These are phyloP conservation scores for Automeris io DNA, from an alignment of 2,888 invertebrate species.

Conservation along the genomic window DNA sequence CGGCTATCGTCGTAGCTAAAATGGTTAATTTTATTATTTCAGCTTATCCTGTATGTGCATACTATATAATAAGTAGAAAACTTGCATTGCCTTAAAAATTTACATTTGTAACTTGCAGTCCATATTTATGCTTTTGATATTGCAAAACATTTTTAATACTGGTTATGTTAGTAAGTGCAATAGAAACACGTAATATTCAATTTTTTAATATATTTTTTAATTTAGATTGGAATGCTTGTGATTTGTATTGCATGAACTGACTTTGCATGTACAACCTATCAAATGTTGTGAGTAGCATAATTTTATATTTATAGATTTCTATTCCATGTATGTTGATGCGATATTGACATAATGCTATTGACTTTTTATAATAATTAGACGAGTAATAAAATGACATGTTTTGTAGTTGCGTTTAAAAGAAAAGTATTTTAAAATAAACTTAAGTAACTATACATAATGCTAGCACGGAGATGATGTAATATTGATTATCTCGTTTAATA, in stretches of 20 bases:
- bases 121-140: no score
- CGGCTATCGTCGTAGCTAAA: slow-evolving; percentile 54
- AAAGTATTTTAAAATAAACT: no score
- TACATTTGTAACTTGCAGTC: slow-evolving; percentile 13
- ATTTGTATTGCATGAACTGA: slow-evolving; percentile 39
- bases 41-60: slow-evolving; percentile 40
- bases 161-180: no score
- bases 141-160: no score
- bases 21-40: slow-evolving; percentile 42
- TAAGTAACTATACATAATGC: no score
- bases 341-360: background rate
- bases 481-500: background rate
- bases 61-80: slow-evolving; percentile 31
- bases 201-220: no score
- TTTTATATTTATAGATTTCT: background rate
- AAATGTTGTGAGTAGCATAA: background rate
- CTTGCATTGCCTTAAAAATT: slow-evolving; percentile 10
- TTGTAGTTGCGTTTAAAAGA: background rate
- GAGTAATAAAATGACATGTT: background rate
- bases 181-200: no score
- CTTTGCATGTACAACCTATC: slow-evolving; percentile 43
- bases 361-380: background rate
- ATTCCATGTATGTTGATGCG: no score
- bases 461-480: background rate
- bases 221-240: slow-evolving; percentile 26